phyloP scores from a whole-genome alignment of 2,113 vertebrate genomes.

The Calidris pygmaea region DNA sequence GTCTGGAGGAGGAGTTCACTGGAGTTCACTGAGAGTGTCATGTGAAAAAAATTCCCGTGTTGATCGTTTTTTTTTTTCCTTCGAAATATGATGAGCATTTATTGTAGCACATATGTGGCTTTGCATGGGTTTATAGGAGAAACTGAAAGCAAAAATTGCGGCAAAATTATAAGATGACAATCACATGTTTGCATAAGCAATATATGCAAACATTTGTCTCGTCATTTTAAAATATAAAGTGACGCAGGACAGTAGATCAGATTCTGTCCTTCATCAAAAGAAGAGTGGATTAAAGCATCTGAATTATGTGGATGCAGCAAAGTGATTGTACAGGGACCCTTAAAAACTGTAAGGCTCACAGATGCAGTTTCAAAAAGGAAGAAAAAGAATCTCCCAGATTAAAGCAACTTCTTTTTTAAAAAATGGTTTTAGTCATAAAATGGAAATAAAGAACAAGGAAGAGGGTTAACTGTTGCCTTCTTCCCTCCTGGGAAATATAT shows the following conservation, averaged over 20 bases:
- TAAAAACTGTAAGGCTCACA: not conserved
- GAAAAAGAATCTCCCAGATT: not conserved
- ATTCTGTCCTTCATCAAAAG: not conserved
- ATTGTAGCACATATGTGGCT: not conserved
- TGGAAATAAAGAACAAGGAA: constrained; percentile 8
- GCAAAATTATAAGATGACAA: not conserved
- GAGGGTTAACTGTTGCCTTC: constrained; percentile 18
- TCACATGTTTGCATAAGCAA: not conserved
- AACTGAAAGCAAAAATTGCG: not conserved
- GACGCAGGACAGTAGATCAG: not conserved
- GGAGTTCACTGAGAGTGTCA: constrained; percentile 41
- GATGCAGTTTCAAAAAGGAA: not conserved
- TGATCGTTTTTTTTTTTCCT: not conserved
- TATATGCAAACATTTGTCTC: not conserved
- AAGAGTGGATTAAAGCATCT: not conserved
- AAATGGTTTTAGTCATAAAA: not conserved
- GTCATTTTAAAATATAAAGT: not conserved
- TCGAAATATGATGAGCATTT: not conserved
- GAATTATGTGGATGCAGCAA: not conserved
- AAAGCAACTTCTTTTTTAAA: not conserved
- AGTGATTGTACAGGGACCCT: not conserved
- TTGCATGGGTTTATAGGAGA: not conserved
- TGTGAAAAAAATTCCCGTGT: constrained; percentile 1
- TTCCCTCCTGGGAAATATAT: constrained; percentile 38
- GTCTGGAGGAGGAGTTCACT: constrained; percentile 19